Percentiles rank a stretch among this genome's conserved stretches.
These are phyloP conservation scores for Lacerta bilineata DNA, from an alignment of 2,797 vertebrate genomes.

Conservation along the genomic window DNA sequence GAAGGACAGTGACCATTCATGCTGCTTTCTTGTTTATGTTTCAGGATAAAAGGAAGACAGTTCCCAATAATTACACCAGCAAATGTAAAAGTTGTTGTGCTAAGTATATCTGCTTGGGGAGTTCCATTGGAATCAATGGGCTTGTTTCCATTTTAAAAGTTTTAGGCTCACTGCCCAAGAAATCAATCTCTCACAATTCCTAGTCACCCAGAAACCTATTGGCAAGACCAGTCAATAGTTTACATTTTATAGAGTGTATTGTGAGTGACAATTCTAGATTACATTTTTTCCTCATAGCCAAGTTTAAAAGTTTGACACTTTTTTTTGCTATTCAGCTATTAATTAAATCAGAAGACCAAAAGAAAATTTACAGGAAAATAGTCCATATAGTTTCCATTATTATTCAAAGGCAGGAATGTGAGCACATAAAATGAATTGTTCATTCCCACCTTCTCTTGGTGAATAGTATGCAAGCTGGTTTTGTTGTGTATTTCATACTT, in stretches of 20 bases:
- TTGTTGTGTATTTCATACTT: conserved; percentile 75
- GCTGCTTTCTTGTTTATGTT: not conserved
- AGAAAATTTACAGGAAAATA: not conserved
- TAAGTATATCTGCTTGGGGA: conserved; percentile 11
- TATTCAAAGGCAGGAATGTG: conserved; percentile 11
- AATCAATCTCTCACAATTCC: conserved; percentile 16
- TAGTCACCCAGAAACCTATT: conserved; percentile 18
- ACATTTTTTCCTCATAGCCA: conserved; percentile 12
- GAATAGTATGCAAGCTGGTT: conserved; percentile 53
- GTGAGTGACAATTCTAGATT: not conserved
- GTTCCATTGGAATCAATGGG: conserved; percentile 4
- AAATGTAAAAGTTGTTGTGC: conserved; percentile 17
- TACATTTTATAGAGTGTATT: not conserved
- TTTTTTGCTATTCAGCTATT: not conserved
- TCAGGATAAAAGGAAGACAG: not conserved
- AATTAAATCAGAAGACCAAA: not conserved
- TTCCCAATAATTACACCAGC: not conserved
- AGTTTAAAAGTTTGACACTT: not conserved
- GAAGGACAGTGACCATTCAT: not conserved
- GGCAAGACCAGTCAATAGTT: not conserved
- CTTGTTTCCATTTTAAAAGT: conserved; percentile 5
- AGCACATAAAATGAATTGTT: conserved; percentile 41
- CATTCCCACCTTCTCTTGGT: conserved; percentile 38
- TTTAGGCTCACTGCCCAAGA: conserved; percentile 4
- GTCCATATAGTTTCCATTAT: not conserved